Conservation (phyloP, 2,797 vertebrate genomes). For the Vespertilio murinus region DNA sequence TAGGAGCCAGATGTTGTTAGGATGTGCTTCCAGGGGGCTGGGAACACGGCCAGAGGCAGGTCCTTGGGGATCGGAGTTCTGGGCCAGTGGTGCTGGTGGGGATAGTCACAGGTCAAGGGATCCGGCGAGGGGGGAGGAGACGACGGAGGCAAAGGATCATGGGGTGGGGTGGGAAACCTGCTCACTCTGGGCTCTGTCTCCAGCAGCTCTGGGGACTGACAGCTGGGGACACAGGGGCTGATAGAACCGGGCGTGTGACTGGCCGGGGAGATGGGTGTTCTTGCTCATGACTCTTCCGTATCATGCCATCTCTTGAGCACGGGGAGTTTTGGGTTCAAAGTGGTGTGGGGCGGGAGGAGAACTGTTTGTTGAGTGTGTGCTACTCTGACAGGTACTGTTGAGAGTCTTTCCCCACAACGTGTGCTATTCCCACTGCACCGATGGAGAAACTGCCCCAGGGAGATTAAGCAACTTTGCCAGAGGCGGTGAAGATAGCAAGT, state of each 20-base stretch:
- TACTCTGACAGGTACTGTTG: not conserved
- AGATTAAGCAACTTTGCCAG: not conserved
- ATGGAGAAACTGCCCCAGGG: not conserved
- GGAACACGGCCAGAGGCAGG: constrained; percentile 58
- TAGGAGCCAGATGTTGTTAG: constrained; percentile 62
- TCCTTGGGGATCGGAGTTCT: constrained; percentile 67
- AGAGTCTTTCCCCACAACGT: not conserved
- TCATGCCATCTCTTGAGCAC: constrained; percentile 23
- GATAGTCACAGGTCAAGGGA: constrained; percentile 30
- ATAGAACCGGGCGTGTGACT: not conserved
- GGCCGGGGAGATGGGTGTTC: not conserved
- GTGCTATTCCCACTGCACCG: constrained; percentile 5
- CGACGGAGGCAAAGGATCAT: constrained; percentile 16
- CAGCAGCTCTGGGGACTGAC: constrained; percentile 46
- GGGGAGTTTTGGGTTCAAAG: constrained; percentile 26
- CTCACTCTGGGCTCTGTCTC: constrained; percentile 42
- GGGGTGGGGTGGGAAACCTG: not conserved
- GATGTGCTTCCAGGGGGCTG: constrained; percentile 56
- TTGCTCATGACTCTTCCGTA: not conserved
- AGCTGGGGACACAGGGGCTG: not conserved
- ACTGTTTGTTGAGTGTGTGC: not conserved
- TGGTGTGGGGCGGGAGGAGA: not conserved
- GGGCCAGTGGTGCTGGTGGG: constrained; percentile 55
- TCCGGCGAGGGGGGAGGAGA: not conserved
- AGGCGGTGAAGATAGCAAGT: not conserved